A percentile compares a stretch with the other conserved stretches of the same genome.
Conservation (phyloP, 2,888 invertebrate species). For the Drosophila multiciliata region DNA sequence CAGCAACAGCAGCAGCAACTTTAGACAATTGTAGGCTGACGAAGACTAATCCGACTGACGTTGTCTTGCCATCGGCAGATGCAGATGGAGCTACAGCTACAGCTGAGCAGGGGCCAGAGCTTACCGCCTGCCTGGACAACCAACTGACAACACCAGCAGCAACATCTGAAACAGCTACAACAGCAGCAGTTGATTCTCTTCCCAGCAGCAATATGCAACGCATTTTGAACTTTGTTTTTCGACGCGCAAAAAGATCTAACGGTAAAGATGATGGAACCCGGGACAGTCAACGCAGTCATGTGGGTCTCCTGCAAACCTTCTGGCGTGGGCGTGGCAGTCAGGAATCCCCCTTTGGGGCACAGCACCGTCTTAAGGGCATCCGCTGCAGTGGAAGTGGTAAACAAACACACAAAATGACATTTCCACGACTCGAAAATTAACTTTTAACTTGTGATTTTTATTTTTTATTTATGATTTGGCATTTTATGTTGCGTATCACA, state of each 20-base stretch:
- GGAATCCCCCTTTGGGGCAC: slow-evolving; percentile 70
- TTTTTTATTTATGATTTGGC: slow-evolving; percentile 44
- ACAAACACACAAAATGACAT: slow-evolving; percentile 25
- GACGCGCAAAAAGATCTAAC: slow-evolving; percentile 54
- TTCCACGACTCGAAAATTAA: slow-evolving; percentile 1
- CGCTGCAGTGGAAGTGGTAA: slow-evolving; percentile 84
- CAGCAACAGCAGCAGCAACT: slow-evolving; percentile 9
- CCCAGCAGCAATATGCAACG: slow-evolving; percentile 52
- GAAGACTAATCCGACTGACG: slow-evolving; percentile 47
- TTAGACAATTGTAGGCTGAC: slow-evolving; percentile 19
- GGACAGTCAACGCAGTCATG: slow-evolving; percentile 83
- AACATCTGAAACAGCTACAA: slow-evolving; percentile 7
- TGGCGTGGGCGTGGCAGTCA: slow-evolving; percentile 71
- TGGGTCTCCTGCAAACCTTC: slow-evolving; percentile 79
- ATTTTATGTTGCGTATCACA: slow-evolving; percentile 28
- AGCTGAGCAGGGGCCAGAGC: slow-evolving; percentile 26
- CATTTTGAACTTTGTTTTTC: slow-evolving; percentile 73
- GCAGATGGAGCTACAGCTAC: slow-evolving; percentile 49
- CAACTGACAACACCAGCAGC: slow-evolving; percentile 17
- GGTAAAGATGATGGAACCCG: slow-evolving; percentile 68
- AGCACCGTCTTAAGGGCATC: slow-evolving; percentile 84
- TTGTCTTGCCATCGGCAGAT: slow-evolving; percentile 64
- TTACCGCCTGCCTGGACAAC: slow-evolving; percentile 31
- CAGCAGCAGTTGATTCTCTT: slow-evolving; percentile 15
- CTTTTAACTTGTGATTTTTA: slow-evolving; percentile 54